phyloP scores from a whole-genome alignment of 2,888 invertebrate species.

The Pristionchus exspectatus region DNA sequence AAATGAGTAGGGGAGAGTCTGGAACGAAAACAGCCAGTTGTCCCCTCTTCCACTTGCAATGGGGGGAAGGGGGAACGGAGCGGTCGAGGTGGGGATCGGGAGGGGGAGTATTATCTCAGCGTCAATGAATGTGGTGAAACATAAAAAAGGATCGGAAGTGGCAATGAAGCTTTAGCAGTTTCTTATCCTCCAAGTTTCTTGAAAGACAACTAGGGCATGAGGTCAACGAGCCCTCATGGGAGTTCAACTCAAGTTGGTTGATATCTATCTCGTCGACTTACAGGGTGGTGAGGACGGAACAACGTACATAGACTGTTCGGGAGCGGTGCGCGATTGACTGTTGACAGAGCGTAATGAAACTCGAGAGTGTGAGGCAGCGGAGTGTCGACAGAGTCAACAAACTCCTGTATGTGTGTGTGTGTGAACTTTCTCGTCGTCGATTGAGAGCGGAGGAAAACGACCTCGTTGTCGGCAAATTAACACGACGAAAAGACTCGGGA shows the following conservation, averaged over 20 bases:
- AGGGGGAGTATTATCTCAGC: background rate
- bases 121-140: too few relatives aligned
- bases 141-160: too few relatives aligned
- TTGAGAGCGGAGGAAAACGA: background rate
- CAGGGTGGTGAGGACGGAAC: background rate
- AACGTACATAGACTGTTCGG: background rate
- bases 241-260: background rate
- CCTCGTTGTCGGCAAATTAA: constrained; percentile 23
- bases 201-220: background rate
- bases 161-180: too few relatives aligned
- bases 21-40: constrained; percentile 29
- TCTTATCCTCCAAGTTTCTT: too few relatives aligned
- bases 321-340: background rate
- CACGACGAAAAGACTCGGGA: background rate
- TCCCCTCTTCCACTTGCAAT: background rate
- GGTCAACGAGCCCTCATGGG: too few relatives aligned
- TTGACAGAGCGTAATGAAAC: constrained; percentile 38
- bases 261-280: background rate
- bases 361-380: background rate
- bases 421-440: constrained; percentile 10
- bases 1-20: constrained; percentile 29
- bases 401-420: background rate
- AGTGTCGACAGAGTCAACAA: constrained; percentile 19
- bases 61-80: background rate
- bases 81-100: background rate